Evolutionary conservation across 2,888 invertebrate genomes (phyloP).

Genomic region (Dryomyza anilis): DNA sequence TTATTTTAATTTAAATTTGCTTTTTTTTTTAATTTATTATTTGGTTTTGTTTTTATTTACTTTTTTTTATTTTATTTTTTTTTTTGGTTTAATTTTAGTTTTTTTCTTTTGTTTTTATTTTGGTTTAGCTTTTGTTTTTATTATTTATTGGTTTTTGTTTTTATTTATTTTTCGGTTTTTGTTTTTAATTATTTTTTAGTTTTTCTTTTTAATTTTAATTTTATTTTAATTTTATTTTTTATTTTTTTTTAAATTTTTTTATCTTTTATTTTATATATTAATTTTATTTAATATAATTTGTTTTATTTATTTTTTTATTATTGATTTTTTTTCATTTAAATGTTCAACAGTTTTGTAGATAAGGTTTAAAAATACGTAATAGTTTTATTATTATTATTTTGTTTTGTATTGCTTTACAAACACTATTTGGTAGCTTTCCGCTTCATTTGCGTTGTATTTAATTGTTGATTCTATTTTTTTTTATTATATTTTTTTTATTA

Average conservation of each 20-base stretch:
- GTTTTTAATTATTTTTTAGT: too few species aligned
- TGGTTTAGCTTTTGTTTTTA: background rate
- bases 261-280: background rate
- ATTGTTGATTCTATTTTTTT: too few species aligned
- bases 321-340: too few species aligned
- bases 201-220: background rate
- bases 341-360: too few species aligned
- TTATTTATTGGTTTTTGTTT: background rate
- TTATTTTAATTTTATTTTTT: background rate
- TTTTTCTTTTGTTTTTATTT: too few species aligned
- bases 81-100: background rate
- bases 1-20: background rate
- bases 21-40: background rate
- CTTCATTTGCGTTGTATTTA: too few species aligned
- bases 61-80: background rate
- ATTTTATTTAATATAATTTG: background rate
- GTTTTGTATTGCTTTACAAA: too few species aligned
- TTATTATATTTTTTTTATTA: too few species aligned
- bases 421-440: too few species aligned
- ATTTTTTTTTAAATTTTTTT: background rate
- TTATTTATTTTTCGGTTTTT: too few species aligned
- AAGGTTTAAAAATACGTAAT: too few species aligned
- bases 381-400: too few species aligned
- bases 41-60: background rate
- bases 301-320: background rate